Base-by-base conservation (phyloP, 2,113 vertebrate species). In the Calyptommatus sinebrachiatus region DNA sequence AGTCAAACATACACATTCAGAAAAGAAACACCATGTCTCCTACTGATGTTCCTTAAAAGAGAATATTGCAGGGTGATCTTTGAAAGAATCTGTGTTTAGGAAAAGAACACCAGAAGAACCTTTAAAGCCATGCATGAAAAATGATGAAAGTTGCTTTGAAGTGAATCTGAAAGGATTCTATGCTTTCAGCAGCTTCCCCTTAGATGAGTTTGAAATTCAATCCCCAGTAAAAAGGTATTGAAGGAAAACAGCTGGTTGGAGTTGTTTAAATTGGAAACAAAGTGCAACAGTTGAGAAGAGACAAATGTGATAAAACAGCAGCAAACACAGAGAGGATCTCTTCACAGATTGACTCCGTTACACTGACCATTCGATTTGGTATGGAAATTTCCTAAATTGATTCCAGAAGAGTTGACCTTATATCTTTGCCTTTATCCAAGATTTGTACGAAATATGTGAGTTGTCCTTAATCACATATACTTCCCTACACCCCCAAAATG, bases 91-190 rank as follows among this genome's bases (percentile, higher is more conserved):
- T 91, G 88, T 87, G 92, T 91, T 93, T 85, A 78, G 89, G 90
- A 88, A 88, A 94, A 94, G 91, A 92, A 93, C 84, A 89, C 88
- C 91, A 91, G 91, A 91, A 70, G 92, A 79, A 83, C 83, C 86
- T 87, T 94, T 88, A 92, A 93, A 94, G 89, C 90, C 88, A 88
- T 0, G 86, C 83, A 57, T 95, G 93, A 95, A 95, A 92, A 93
- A 93, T 92, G 90, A 94, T 92, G 92, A 94, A 94, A 93, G 92
- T 90, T 88, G 76, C 94, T 95, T 95, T 95, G 95, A 95, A 95
- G 94, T 93, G 91, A 89, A 61, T 88, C 88, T 63, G 81, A 76
- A 86, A 88, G 87, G 60, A 87, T 87, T 84, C 85, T 81, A 85
- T 87, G 89, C 88, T 93, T 94, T 92, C 92, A 93, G 92, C 91